Base-by-base conservation (phyloP, 2,113 vertebrate genomes). In the Platycercus adscitus region DNA sequence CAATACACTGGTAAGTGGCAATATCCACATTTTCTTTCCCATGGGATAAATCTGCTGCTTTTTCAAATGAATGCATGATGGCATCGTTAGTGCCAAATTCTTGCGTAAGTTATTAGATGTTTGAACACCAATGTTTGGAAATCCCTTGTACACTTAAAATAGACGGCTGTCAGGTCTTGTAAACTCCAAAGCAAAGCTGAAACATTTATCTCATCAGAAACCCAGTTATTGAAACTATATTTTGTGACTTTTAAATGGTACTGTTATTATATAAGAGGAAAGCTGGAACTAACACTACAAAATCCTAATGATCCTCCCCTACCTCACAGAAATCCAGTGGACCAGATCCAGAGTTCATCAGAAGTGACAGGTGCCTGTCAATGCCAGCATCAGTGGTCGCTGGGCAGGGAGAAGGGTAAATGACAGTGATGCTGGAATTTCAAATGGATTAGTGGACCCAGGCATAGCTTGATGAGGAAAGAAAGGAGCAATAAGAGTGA, bases 311-410 rank as follows among this genome's bases (percentile, higher is more conserved):
- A 90, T 86, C 75, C 89, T 72, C 19, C 29, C 77, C 89, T 91
- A 92, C 88, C 88, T 91, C 26, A 24, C 91, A 43, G 17, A 14
- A 82, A 79, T 83, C 93, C 92, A 91, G 60, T 58, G 89, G 93
- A 91, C 81, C 81, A 93, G 69, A 94, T 86, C 92, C 68, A 93
- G 71, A 89, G 93, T 87, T 93, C 87, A 96, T 89, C 0, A 2
- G 78, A 89, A 91, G 81, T 94, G 96, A 95, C 96, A 97, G 93
- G 73, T 1, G 84, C 94, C 95, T 92, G 92, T 96, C 95, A 95
- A 89, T 94, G 96, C 96, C 94, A 89, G 23, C 89, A 37, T 76
- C 78, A 35, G 16, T 52, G 81, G 44, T 71, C 8, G 2, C 70
- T 65, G 92, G 86, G 91, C 70, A 73, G 88, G 41, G 46, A 81